Base-by-base conservation (phyloP, 2,888 invertebrate genomes). In the Leistus spinibarbis region DNA sequence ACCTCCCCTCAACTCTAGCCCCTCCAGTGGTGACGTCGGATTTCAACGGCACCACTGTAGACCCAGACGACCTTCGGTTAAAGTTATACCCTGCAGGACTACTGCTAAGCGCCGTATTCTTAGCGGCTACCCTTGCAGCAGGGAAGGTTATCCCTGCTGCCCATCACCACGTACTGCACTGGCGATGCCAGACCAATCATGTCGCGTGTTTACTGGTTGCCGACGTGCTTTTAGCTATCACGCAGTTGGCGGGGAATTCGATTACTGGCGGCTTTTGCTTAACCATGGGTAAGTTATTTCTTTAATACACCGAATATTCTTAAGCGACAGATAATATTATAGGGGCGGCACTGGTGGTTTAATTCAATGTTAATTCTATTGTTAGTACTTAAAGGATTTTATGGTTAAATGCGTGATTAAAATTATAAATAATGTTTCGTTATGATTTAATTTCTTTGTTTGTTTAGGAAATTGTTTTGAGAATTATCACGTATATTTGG, bases 131-230 rank as follows among this genome's bases (percentile, higher is more conserved):
- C 69, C 86, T 95, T 81, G 92, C 91, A 63, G 92, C 94, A 10
- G 93, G 94, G 17, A 93, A 92, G 81, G 88, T 95, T 80, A 88
- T 95, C 84, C 94, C 95, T 69, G 92, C 93, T 79, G 93, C 93
- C 80, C 93, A 93, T 86, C 95, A 94, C 87, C 95, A 95, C 87
- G 93, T 94, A 78, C 88, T 95, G 80, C 95, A 95, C 86, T 95
- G 95, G 93, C 90, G 94, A 81, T 95, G 95, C 84, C 95, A 95
- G 87, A 94, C 95, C 79, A 92, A 94, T 86, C 94, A 95, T 86
- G 94, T 95, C 79, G 91, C 91, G 77, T 94, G 95, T 83, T 90
- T 95, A 79, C 90, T 95, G 85, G 87, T 94, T 81, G 95, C 94
- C 77, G 93, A 95, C 86, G 88, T 93, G 78, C 88, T 94, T 82